Percentiles rank a stretch among this genome's conserved stretches.
Conservation (phyloP, 2,888 invertebrate genomes). For the Heteromurus nitidus region DNA sequence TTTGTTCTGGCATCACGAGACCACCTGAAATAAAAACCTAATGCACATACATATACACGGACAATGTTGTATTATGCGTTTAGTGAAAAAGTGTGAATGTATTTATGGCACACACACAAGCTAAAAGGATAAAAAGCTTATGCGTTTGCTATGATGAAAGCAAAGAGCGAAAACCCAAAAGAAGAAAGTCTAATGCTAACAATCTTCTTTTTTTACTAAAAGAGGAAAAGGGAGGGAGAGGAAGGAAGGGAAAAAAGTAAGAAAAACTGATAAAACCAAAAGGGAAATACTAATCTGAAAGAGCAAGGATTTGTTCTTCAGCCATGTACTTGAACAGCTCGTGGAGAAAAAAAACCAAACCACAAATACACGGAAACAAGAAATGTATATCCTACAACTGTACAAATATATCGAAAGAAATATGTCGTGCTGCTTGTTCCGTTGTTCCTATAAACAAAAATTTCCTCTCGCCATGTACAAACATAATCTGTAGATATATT, state of each 20-base stretch:
- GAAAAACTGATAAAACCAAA: constrained; percentile 44
- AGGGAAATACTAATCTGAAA: constrained; percentile 43
- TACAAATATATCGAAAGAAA: no score
- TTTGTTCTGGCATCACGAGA: constrained; percentile 50
- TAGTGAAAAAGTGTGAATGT: neutral
- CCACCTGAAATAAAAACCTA: constrained; percentile 45
- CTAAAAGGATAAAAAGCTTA: neutral
- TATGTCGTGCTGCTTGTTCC: no score
- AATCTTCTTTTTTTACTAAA: constrained; percentile 29
- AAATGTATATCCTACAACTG: no score
- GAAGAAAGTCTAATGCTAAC: constrained; percentile 51
- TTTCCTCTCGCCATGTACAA: no score
- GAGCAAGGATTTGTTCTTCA: constrained; percentile 43
- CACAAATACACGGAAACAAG: constrained; percentile 26
- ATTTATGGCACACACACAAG: constrained; percentile 6
- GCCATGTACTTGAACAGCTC: constrained; percentile 3
- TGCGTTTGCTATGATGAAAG: constrained; percentile 47
- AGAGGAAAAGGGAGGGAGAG: constrained; percentile 25
- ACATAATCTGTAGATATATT: no score
- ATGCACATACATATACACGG: no score
- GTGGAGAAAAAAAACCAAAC: constrained; percentile 14
- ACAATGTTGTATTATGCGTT: no score
- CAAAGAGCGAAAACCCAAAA: constrained; percentile 52
- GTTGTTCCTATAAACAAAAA: no score
- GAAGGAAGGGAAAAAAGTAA: constrained; percentile 29